Base-by-base conservation (phyloP, 2,113 vertebrate genomes). In the Odontesthes bonariensis region DNA sequence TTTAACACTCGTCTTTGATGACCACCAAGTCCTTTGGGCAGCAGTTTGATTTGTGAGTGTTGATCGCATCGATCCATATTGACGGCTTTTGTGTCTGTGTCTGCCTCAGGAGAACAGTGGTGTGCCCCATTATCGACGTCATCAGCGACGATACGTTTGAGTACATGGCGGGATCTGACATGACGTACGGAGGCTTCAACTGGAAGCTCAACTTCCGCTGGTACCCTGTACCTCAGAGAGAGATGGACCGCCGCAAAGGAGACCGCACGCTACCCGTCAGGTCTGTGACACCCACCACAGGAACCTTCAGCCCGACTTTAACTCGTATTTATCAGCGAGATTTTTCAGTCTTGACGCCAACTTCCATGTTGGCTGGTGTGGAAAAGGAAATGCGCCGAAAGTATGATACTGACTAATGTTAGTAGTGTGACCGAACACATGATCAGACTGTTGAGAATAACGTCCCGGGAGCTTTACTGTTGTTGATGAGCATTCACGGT, bases 151-250 rank as follows among this genome's bases (percentile, higher is more conserved):
- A 99, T 71, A 98, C 98, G 13, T 99, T 99, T 0, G 98, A 99
- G 90, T 99, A 99, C 62, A 99, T 99, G 97, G 97, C 98, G n/a
- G 98, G 98, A 22, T 99, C 97, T 2, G 98, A 99, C 89, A 99
- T 99, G 97, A 99, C 97, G 3, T 99, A 99, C 32, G 98, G 98
- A 33, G 98, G 98, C 14, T 99, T 99, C 93, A 99, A 99, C 92
- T 99, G 97, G 98, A 99, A 99, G 83, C 82, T 99, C 75, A 99
- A 99, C 89, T 99, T 99, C 87, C 96, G 98, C 61, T 99, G 98
- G 97, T 99, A 99, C 85, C 98, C 98, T 27, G 98, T 99, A 64
- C 98, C 98, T 58, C 98, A 99, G 88, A 96, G 97, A 91, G 98
- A 99, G 93, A 99, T 99, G 98, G 98, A 99, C 88, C 94, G 98